Evolutionary conservation across 2,888 invertebrate species (phyloP), one percentile per base, ranked within the genome.

Genomic region (Cephus nigrinus): DNA sequence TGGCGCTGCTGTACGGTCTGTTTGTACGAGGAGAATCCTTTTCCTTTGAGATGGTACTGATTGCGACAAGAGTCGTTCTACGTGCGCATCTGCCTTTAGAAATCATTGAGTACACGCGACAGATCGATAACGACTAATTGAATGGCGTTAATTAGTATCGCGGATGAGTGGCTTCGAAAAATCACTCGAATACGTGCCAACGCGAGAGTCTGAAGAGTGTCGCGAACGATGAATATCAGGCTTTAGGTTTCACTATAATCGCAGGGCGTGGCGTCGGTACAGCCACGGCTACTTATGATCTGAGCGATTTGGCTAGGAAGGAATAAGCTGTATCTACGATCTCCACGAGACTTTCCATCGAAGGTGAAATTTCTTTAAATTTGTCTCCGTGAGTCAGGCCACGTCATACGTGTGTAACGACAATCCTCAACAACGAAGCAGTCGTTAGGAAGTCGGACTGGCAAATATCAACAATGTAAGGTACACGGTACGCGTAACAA

Each of bases 201-300:
- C 55, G 55, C 23, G 55, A 55, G 55, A 23, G 23, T 15, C 55
- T 55, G 55, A 23, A 30, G 31, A 30, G 31, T 31, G 33, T 71
- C 71, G 71, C 71, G 71, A 31, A 11, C 32, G 32, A 71, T 32
- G 32, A 71, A 33, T 5, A 32, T 33, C 32, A 15, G 33, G 15
- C 31, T 71, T 71, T 33, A 33, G 71, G 33, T 71, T 71, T 71
- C 71, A 15, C 71, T 32, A 33, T 71, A 71, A 71, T 71, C 71
- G 71, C 32, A 71, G 71, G 71, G 71, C 71, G 71, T 71, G 71
- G 71, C 71, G 9, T 32, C 71, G 9, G 35, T 35, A 31, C 23
- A 23, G 55, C 55, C 23, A 9, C 35, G 35, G 55, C 23, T 55
- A 55, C 55, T 55, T 55, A 71, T 9, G 33, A 31, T 12, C 71